These are phyloP conservation scores for Drosophila setifemur DNA, from an alignment of 1,140 invertebrate species.

Conservation along the genomic window DNA sequence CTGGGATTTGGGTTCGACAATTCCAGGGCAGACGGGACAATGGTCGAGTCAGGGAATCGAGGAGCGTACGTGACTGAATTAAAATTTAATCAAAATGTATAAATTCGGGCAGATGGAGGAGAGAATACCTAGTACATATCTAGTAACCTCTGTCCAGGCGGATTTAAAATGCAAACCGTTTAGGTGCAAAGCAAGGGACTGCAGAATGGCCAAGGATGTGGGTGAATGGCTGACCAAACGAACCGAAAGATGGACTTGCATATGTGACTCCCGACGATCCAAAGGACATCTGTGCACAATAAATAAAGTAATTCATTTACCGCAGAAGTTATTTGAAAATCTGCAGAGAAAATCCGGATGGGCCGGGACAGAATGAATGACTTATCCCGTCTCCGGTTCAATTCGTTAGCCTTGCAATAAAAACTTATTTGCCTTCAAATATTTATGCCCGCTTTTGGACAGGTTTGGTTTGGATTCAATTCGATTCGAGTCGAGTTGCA, in stretches of 20 bases:
- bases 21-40: constrained; percentile 30
- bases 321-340: constrained; percentile 78
- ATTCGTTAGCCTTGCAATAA: constrained; percentile 70
- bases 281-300: constrained; percentile 71
- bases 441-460: constrained; percentile 56
- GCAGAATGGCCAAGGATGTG: constrained; percentile 11
- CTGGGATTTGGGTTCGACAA: constrained; percentile 54
- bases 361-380: constrained; percentile 43
- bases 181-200: constrained; percentile 36
- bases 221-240: constrained; percentile 26
- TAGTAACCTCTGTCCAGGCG: constrained; percentile 8
- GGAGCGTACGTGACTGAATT: constrained; percentile 76
- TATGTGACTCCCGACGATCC: constrained; percentile 45
- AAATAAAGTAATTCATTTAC: constrained; percentile 80
- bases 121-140: background rate
- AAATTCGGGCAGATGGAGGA: constrained; percentile 41
- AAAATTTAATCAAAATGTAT: constrained; percentile 81
- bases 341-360: constrained; percentile 51
- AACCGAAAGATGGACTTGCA: constrained; percentile 37
- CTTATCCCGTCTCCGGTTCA: constrained; percentile 32
- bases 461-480: constrained; percentile 6
- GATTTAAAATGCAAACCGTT: constrained; percentile 62
- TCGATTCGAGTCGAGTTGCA: constrained; percentile 3
- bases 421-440: constrained; percentile 75
- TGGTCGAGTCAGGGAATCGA: constrained; percentile 25